Base-by-base conservation (phyloP, 2,797 vertebrate genomes). In the Benthosema pterotum region DNA sequence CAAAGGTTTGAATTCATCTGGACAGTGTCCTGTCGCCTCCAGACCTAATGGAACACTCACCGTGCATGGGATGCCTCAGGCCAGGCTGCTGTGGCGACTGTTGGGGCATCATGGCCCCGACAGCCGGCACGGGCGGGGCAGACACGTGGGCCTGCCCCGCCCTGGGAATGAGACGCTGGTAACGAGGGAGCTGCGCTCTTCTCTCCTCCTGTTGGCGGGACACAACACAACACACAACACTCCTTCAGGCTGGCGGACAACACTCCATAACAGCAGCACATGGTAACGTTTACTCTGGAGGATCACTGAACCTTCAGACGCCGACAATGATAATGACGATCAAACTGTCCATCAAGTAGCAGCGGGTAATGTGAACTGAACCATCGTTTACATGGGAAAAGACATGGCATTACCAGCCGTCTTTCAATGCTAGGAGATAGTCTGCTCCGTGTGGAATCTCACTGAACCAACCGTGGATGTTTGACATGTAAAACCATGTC, bases 51-150 rank as follows among this genome's bases (percentile, higher is more conserved):
- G n/a, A n/a, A n/a, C n/a, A n/a, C 69, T 71, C 91, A 98, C 97
- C 96, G 83, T 98, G 97, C 90, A 99, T 96, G 69, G 96, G 96
- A 88, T 96, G 97, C 91, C 97, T 96, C 94, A 99, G 95, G 84
- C 94, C 96, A 75, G 95, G 95, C 46, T 97, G 96, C 52, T 98
- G 96, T 1, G 95, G 95, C 79, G 95, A 95, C 84, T 98, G 97
- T 59, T 93, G 95, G 77, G 95, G 94, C 92, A 98, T 95, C 90
- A 99, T 95, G 74, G 94, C 88, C 73, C 95, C 94, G 77, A 96
- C 93, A 72, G 95, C 93, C 69, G 93, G 94, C 89, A 96, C 93
- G 0, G 93, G 91, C 65, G 95, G 94, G 87, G 93, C 95, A 84
- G 93, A 93, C 78, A 90, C 91, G 69, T 95, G 89, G 71, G 94